Conservation (phyloP, 1,140 invertebrate genomes). For the Brevipalpus yothersi region DNA sequence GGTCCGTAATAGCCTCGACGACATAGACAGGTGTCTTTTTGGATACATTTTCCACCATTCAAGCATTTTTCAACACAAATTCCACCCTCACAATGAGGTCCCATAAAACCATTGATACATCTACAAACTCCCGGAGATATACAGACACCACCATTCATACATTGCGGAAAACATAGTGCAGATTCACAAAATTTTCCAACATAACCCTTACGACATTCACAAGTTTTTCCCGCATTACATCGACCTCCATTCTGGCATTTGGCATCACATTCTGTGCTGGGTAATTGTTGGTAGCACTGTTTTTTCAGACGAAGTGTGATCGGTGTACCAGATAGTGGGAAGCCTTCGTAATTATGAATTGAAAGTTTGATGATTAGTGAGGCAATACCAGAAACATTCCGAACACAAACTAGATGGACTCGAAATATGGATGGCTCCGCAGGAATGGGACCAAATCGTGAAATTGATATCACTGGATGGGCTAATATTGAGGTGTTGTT, state of each 20-base stretch:
- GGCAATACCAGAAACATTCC: slow-evolving; percentile 62
- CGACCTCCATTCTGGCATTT: slow-evolving; percentile 55
- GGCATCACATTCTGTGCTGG: slow-evolving; percentile 61
- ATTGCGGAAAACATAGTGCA: slow-evolving; percentile 69
- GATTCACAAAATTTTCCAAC: slow-evolving; percentile 8
- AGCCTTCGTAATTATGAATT: slow-evolving; percentile 43
- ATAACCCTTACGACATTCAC: slow-evolving; percentile 64
- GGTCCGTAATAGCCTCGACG: slow-evolving; percentile 65
- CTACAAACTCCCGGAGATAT: slow-evolving; percentile 60
- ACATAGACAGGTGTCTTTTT: slow-evolving; percentile 72
- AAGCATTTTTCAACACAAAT: slow-evolving; percentile 69
- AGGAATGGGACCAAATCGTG: slow-evolving; percentile 52
- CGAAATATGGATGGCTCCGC: slow-evolving; percentile 69
- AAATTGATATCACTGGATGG: slow-evolving; percentile 60
- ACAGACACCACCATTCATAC: slow-evolving; percentile 72
- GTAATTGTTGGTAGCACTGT: slow-evolving; percentile 64
- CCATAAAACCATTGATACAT: slow-evolving; percentile 63
- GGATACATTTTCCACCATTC: slow-evolving; percentile 74
- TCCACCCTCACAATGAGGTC: slow-evolving; percentile 65
- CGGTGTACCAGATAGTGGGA: slow-evolving; percentile 60
- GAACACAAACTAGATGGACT: slow-evolving; percentile 63
- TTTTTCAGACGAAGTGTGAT: slow-evolving; percentile 66
- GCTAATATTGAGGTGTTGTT: slow-evolving; percentile 54
- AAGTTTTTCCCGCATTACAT: slow-evolving; percentile 52
- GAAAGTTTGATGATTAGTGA: slow-evolving; percentile 63